Base-by-base conservation (phyloP, 2,888 invertebrate genomes). In the Drosophila demipolita region DNA sequence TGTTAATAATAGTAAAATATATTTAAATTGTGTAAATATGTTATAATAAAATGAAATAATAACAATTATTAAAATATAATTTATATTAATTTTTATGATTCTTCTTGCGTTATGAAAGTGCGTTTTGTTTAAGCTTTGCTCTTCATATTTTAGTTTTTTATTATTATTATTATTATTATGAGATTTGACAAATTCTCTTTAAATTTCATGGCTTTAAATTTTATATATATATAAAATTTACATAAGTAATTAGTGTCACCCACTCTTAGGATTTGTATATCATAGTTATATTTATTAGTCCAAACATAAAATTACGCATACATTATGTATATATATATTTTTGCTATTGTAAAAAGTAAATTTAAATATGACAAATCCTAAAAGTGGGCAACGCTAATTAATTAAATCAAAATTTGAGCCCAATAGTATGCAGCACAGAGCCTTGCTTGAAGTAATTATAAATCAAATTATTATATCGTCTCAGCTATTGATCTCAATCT, bases 391-490 rank as follows among this genome's bases (percentile, higher is more conserved):
- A 26, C 32, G 29, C 4, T 33, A 32, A 20, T 15, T 0, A 7
- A 1, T 49, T 4, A 6, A 15, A n/a, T 29, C 3, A 7, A 48
- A 20, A 5, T 32, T 9, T 17, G 20, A 38, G 58, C 68, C 36
- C 1, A 9, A 42, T n/a, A 42, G 8, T 78, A 75, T 75, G 67
- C 74, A 40, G 35, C 9, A 15, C 4, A 15, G 8, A 23, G 45
- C 4, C 15, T 45, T 8, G 23, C 8, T 23, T 45, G 15, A 20
- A 23, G 15, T 45, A 20, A 23, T 29, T 29, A 29, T 29, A 29
- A 29, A 29, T 29, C 29, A 5, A 29, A 29, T 29, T 29, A 29
- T 29, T 6, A 29, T 12, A 20, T 42, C 12, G 12, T 11, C 12
- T 12, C 42, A 3, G 20, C 20, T 42, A 3, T 11, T 42, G 45